Percentiles rank a stretch among this genome's conserved stretches.
phyloP scores from a whole-genome alignment of 2,888 invertebrate genomes.

The Patella ulyssiponensis region DNA sequence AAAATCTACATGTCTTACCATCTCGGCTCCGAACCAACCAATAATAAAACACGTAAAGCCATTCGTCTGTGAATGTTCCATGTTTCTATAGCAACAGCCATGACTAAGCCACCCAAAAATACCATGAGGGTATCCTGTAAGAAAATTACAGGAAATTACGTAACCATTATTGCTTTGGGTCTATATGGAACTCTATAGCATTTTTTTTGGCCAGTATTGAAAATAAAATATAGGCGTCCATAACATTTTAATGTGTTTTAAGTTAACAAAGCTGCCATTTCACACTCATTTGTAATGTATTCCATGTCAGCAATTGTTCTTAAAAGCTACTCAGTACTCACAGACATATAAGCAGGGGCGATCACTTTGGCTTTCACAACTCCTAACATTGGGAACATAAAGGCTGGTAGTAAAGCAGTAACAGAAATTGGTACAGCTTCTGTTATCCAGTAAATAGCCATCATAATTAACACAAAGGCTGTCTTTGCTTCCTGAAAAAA shows the following conservation, averaged over 20 bases:
- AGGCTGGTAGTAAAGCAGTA: slow-evolving; percentile 66
- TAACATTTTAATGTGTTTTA: too few species aligned
- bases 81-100: slow-evolving; percentile 90
- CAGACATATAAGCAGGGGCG: slow-evolving; percentile 43
- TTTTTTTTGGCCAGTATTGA: too few species aligned
- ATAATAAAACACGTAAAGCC: slow-evolving; percentile 85
- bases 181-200: too few species aligned
- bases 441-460: slow-evolving; percentile 68
- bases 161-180: too few species aligned
- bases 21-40: slow-evolving; percentile 69
- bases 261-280: too few species aligned
- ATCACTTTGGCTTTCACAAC: slow-evolving; percentile 43
- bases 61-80: slow-evolving; percentile 89
- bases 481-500: slow-evolving; percentile 58
- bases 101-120: slow-evolving; percentile 83
- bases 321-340: slow-evolving; percentile 19
- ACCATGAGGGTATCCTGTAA: slow-evolving; percentile 65
- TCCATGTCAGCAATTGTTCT: too few species aligned
- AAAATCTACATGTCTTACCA: too few species aligned
- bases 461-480: slow-evolving; percentile 59
- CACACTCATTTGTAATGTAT: too few species aligned
- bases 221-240: too few species aligned
- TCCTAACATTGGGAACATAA: slow-evolving; percentile 53
- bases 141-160: neutral
- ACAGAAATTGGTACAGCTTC: slow-evolving; percentile 66